Percentiles rank a stretch among this genome's conserved stretches.
Conservation (phyloP, 2,797 vertebrate genomes). For the Peromyscus eremicus region DNA sequence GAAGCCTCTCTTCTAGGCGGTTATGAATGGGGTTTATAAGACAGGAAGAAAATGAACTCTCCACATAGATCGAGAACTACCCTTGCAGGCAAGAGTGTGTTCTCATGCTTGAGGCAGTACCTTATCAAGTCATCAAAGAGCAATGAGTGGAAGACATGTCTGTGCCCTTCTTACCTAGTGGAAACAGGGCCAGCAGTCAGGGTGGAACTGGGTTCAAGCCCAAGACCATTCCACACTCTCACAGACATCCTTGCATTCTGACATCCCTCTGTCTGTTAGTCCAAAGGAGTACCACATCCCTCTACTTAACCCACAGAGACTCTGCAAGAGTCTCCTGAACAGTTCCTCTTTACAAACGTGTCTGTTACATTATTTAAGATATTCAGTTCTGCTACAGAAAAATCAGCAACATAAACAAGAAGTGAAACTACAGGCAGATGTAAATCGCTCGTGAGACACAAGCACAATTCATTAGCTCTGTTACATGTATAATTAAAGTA, state of each 20-base stretch:
- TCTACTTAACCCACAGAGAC: not conserved
- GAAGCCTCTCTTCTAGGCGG: not conserved
- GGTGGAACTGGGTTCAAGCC: not conserved
- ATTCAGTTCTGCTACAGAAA: not conserved
- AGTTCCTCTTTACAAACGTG: not conserved
- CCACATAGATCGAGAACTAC: not conserved
- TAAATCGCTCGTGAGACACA: not conserved
- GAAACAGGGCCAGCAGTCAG: not conserved
- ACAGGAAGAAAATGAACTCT: not conserved
- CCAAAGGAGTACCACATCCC: not conserved
- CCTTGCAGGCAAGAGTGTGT: not conserved
- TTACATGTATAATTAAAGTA: not conserved
- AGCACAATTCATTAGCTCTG: not conserved
- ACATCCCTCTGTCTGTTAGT: not conserved
- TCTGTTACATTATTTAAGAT: slow-evolving; percentile 26
- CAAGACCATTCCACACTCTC: not conserved
- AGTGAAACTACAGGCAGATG: not conserved
- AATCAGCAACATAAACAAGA: slow-evolving; percentile 34
- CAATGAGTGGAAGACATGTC: not conserved
- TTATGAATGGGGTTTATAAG: not conserved
- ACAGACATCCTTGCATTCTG: not conserved
- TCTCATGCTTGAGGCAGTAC: not conserved
- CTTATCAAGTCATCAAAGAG: not conserved
- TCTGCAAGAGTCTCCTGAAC: not conserved
- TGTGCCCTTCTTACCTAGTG: not conserved